A percentile compares a stretch with the other conserved stretches of the same genome.
Conservation (phyloP, 2,797 vertebrate genomes). For the Orientallactaga sibirica region DNA sequence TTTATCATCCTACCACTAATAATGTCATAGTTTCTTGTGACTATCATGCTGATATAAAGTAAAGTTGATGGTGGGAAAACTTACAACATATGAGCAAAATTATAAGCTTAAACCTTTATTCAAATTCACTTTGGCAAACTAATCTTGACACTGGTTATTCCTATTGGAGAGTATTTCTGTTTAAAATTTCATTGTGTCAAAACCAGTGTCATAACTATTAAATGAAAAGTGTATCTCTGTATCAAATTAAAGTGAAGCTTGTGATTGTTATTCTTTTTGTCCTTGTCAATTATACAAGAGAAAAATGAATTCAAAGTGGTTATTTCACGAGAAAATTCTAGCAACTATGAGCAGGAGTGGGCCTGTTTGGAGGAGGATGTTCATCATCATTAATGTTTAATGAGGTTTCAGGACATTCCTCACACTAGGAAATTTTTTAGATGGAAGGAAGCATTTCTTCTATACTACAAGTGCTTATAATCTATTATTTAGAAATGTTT, state of each 20-base stretch:
- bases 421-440: conserved; percentile 63
- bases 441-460: conserved; percentile 54
- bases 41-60: neutral
- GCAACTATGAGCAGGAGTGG: neutral
- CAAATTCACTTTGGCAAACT: conserved; percentile 30
- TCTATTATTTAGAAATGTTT: conserved; percentile 78
- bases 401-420: conserved; percentile 59
- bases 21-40: neutral
- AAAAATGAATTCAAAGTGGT: neutral
- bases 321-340: conserved; percentile 45
- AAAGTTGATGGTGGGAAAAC: neutral
- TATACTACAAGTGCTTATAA: conserved; percentile 60
- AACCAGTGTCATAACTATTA: neutral
- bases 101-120: neutral
- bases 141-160: conserved; percentile 22
- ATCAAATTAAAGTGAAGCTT: neutral
- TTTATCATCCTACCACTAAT: neutral
- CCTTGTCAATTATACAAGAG: neutral
- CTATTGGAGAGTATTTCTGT: neutral
- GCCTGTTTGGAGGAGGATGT: neutral
- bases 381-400: conserved; percentile 68
- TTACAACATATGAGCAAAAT: neutral
- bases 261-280: neutral
- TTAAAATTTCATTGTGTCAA: conserved; percentile 2
- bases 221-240: neutral